Evolutionary conservation across 2,797 vertebrate species (phyloP).

Genomic region (Urophycis tenuis): DNA sequence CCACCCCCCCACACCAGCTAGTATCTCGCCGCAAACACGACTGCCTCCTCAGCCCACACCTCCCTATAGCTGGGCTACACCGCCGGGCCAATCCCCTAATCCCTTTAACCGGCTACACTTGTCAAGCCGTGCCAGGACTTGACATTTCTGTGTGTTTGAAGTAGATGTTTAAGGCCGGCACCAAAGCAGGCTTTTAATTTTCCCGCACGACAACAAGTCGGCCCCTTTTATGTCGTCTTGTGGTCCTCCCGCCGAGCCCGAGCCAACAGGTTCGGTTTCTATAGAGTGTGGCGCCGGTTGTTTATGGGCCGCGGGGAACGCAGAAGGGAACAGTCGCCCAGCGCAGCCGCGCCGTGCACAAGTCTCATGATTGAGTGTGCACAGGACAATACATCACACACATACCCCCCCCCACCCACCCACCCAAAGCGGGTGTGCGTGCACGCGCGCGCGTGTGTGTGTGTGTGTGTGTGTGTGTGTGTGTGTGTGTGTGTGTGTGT

Average conservation of each 20-base stretch:
- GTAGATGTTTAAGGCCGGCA: neutral
- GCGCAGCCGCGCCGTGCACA: too few species aligned
- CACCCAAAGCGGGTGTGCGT: neutral
- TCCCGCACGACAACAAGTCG: conserved; percentile 8
- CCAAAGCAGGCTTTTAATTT: neutral
- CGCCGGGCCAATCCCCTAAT: neutral
- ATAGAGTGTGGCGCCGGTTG: neutral
- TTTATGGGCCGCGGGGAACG: conserved; percentile 6
- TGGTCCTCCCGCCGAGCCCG: conserved; percentile 10
- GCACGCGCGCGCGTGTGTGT: too few species aligned
- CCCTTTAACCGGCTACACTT: neutral
- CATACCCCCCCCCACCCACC: neutral
- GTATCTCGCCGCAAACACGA: neutral
- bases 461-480: too few species aligned
- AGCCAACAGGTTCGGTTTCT: neutral
- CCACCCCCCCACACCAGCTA: neutral
- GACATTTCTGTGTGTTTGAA: neutral
- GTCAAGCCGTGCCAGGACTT: neutral
- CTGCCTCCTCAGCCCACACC: neutral
- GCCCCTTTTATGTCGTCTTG: conserved; percentile 15
- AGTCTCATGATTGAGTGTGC: too few species aligned
- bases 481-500: too few species aligned
- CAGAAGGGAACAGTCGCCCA: neutral
- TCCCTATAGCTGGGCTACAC: neutral
- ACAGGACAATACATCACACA: neutral